Conservation (phyloP, 1,140 invertebrate genomes). For the Hormaphis cornu region DNA sequence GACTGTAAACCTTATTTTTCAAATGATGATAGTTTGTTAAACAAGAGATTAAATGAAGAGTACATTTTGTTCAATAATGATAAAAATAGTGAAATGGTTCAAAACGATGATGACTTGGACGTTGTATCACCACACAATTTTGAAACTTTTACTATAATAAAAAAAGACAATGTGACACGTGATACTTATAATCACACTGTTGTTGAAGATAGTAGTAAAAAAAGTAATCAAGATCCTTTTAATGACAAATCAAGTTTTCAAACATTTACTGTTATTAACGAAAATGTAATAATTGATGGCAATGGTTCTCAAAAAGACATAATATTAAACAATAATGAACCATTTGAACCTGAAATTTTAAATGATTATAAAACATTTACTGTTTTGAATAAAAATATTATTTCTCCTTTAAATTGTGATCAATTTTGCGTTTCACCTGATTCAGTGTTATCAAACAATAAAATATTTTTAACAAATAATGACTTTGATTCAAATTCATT, state of each 20-base stretch:
- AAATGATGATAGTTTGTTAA: neutral
- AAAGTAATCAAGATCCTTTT: neutral
- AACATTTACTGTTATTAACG: conserved; percentile 17
- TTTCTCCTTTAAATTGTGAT: neutral
- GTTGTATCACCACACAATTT: neutral
- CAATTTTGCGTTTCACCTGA: neutral
- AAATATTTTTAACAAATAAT: conserved; percentile 1
- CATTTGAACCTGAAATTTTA: neutral
- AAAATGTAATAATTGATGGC: conserved; percentile 5
- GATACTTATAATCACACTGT: neutral
- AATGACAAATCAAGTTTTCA: neutral
- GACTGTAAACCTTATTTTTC: neutral
- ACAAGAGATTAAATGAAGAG: neutral
- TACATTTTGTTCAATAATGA: neutral
- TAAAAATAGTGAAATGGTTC: neutral
- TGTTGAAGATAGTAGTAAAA: neutral
- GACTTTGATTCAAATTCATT: neutral
- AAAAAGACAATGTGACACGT: neutral
- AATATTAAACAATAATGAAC: neutral
- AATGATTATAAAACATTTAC: conserved; percentile 27
- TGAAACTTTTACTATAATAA: conserved; percentile 18
- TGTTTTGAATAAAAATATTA: neutral
- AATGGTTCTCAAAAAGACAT: neutral
- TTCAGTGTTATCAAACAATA: neutral
- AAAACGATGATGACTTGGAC: neutral